phyloP scores from a whole-genome alignment of 2,888 invertebrate species.

The Euplagia quadripunctaria region DNA sequence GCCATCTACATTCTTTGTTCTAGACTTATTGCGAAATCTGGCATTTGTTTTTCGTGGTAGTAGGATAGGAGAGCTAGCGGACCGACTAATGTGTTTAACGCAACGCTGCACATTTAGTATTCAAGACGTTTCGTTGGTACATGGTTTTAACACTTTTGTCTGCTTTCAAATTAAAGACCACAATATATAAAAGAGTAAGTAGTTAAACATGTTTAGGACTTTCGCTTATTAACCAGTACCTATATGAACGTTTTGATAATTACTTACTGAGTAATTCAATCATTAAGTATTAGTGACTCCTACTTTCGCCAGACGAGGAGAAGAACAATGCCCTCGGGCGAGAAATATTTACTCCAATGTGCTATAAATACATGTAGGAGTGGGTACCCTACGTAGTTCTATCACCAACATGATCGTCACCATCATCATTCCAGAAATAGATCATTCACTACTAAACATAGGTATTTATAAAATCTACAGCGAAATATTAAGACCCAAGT shows the following conservation, averaged over 20 bases:
- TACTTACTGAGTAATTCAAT: not conserved
- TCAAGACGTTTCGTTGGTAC: not conserved
- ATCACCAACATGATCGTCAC: not conserved
- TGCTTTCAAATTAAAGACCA: not conserved
- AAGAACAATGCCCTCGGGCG: not conserved
- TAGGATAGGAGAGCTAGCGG: not conserved
- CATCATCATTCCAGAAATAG: no score
- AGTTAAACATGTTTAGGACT: not conserved
- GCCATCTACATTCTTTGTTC: not conserved
- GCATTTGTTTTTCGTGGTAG: not conserved
- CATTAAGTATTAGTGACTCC: not conserved
- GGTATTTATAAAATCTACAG: not conserved
- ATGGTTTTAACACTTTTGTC: not conserved
- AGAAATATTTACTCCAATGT: not conserved
- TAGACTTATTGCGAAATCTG: not conserved
- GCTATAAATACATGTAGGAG: not conserved
- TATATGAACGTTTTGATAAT: no score
- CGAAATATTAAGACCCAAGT: not conserved
- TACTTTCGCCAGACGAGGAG: not conserved
- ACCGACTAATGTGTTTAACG: constrained; percentile 2
- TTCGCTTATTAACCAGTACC: not conserved
- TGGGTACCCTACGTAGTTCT: not conserved
- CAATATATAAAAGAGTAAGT: no score
- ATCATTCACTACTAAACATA: not conserved
- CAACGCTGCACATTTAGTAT: not conserved